Conservation (phyloP, 2,888 invertebrate genomes). For the Orthosia gracilis region DNA sequence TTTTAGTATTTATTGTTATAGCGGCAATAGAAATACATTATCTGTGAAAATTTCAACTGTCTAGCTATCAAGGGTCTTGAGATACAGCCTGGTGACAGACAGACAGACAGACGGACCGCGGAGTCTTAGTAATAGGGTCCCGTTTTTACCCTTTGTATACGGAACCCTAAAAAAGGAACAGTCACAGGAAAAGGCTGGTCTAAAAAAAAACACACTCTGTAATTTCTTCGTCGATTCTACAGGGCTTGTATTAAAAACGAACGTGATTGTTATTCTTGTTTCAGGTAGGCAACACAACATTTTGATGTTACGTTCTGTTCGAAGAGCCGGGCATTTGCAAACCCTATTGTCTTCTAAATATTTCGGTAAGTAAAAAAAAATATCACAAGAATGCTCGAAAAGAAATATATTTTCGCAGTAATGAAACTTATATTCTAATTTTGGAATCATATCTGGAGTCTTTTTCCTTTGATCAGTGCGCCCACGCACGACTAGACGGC, state of each 20-base stretch:
- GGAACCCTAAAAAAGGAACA: too few relatives aligned
- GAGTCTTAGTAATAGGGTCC: too few relatives aligned
- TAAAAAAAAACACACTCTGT: background rate
- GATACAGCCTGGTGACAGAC: too few relatives aligned
- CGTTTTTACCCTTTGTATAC: too few relatives aligned
- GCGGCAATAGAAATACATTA: too few relatives aligned
- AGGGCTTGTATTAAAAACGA: background rate
- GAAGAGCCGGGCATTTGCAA: background rate
- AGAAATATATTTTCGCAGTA: background rate
- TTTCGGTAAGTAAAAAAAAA: constrained; percentile 26
- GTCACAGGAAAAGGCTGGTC: too few relatives aligned
- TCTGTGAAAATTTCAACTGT: too few relatives aligned
- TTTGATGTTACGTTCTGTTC: background rate
- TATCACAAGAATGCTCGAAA: background rate
- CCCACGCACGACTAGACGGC: background rate
- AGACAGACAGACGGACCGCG: too few relatives aligned
- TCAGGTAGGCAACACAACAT: constrained; percentile 24
- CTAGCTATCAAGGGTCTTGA: too few relatives aligned
- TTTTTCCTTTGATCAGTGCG: background rate
- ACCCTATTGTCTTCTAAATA: background rate
- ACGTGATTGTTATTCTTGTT: constrained; percentile 28
- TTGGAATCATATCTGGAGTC: background rate
- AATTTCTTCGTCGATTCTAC: background rate
- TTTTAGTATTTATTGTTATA: too few relatives aligned
- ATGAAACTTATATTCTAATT: too few relatives aligned